Evolutionary conservation across 2,888 invertebrate genomes (phyloP).

Genomic region (Lutraria lutraria): DNA sequence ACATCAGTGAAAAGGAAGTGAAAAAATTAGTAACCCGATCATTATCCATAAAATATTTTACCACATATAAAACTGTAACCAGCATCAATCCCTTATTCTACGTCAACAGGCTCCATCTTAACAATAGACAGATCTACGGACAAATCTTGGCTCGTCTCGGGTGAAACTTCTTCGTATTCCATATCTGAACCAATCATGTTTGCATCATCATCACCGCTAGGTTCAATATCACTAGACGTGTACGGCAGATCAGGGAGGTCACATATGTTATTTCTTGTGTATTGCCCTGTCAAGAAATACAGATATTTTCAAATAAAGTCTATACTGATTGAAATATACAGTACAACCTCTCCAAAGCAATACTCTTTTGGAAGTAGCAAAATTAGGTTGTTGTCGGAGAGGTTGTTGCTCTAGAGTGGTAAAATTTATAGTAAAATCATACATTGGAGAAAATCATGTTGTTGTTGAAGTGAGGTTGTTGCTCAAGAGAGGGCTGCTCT

Average conservation of each 20-base stretch:
- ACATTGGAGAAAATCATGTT: too few relatives aligned
- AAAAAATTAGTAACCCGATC: too few relatives aligned
- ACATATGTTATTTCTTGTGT: neutral
- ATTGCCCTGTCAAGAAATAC: neutral
- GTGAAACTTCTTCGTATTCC: neutral
- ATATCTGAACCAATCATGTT: slow-evolving; percentile 6
- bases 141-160: neutral
- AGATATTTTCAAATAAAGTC: neutral
- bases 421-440: too few relatives aligned
- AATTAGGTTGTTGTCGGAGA: too few relatives aligned
- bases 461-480: too few relatives aligned
- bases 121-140: slow-evolving; percentile 40
- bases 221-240: neutral
- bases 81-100: neutral
- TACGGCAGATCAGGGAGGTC: neutral
- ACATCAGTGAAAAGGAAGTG: too few relatives aligned
- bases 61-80: neutral
- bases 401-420: too few relatives aligned
- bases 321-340: too few relatives aligned
- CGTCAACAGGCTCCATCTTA: slow-evolving; percentile 33
- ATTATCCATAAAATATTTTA: neutral
- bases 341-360: too few relatives aligned
- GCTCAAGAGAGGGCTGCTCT: too few relatives aligned
- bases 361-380: too few relatives aligned
- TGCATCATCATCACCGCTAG: neutral